Conservation (phyloP, 2,888 invertebrate genomes). For the Ypsolopha scabrella region DNA sequence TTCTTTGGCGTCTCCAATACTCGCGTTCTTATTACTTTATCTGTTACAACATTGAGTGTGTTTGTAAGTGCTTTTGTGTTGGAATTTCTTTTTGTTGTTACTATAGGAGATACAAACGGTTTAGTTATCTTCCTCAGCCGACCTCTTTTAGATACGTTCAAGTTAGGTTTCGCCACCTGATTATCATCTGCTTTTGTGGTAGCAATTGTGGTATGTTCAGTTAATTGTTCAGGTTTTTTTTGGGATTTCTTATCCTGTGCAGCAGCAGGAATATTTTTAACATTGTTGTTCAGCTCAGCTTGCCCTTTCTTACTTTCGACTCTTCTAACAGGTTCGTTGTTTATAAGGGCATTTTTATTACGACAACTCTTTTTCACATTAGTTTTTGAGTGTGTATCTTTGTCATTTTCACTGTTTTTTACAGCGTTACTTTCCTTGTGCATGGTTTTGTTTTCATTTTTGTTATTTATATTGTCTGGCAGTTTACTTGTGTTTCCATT, state of each 20-base stretch:
- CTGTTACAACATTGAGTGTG: not conserved
- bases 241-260: no score
- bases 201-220: no score
- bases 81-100: not conserved
- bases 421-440: not conserved
- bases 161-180: no score
- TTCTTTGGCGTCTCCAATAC: not conserved
- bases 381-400: not conserved
- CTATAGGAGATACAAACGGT: no score
- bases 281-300: no score
- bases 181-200: no score
- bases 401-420: not conserved
- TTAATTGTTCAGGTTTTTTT: no score
- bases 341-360: not conserved
- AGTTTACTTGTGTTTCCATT: not conserved
- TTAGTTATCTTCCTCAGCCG: not conserved
- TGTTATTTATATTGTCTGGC: not conserved
- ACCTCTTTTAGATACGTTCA: not conserved
- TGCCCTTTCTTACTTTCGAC: no score
- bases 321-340: no score
- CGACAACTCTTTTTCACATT: not conserved
- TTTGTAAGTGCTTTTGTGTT: not conserved
- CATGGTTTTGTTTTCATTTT: not conserved
- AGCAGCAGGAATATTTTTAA: no score
- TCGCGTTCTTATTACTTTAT: not conserved